Conservation (phyloP, 2,888 invertebrate genomes). For the Eupithecia pulchellata region DNA sequence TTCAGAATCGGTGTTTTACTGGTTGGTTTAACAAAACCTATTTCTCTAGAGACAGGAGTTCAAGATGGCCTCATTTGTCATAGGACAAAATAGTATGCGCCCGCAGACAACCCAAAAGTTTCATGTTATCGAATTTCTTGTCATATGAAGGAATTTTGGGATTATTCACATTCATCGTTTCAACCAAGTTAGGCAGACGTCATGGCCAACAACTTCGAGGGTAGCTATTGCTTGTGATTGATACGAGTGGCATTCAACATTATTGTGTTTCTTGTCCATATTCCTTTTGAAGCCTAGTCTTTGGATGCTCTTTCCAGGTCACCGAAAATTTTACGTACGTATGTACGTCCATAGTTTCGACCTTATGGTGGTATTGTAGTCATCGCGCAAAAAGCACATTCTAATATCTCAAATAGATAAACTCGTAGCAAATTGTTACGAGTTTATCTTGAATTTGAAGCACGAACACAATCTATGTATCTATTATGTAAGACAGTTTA, state of each 20-base stretch:
- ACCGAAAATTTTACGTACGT: neutral
- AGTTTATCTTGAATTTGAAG: constrained; percentile 22
- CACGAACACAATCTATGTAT: constrained; percentile 32
- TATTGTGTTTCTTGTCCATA: neutral
- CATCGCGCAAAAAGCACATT: neutral
- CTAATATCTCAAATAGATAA: constrained; percentile 6
- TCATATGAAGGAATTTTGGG: neutral
- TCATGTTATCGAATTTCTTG: constrained; percentile 2
- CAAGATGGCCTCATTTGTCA: constrained; percentile 2
- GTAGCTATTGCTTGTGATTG: neutral
- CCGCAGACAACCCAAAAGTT: neutral
- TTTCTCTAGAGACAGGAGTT: constrained; percentile 10
- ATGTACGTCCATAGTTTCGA: too few relatives aligned
- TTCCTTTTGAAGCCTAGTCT: neutral
- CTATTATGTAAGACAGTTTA: neutral
- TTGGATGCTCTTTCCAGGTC: neutral
- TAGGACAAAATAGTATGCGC: neutral
- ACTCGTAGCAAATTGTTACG: constrained; percentile 19
- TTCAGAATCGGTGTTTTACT: constrained; percentile 14
- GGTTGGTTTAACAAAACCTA: constrained; percentile 4
- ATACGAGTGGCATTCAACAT: neutral
- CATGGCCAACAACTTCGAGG: neutral
- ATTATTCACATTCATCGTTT: neutral
- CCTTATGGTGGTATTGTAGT: too few relatives aligned
- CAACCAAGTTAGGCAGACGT: neutral